Conservation (phyloP, 2,113 vertebrate genomes). For the Nematolebias whitei region DNA sequence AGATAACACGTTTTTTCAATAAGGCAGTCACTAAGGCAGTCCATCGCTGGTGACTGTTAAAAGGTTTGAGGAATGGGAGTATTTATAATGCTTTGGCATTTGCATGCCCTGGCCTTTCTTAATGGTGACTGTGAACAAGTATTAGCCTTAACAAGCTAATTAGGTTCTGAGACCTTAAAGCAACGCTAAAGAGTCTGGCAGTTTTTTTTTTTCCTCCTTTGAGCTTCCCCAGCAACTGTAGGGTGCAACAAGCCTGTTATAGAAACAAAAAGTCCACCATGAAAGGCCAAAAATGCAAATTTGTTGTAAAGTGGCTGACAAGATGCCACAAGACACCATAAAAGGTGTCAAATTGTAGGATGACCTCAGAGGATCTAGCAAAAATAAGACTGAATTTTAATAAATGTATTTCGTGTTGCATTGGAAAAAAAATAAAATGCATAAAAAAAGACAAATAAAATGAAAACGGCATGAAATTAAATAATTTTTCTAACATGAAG, state of each 20-base stretch:
- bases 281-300: neutral
- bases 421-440: too few relatives aligned
- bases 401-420: too few relatives aligned
- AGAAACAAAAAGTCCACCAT: neutral
- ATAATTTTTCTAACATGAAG: too few relatives aligned
- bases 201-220: neutral
- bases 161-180: slow-evolving; percentile 7
- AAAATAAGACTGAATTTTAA: too few relatives aligned
- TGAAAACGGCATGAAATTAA: too few relatives aligned
- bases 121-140: neutral
- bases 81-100: neutral
- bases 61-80: neutral
- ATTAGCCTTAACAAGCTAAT: neutral
- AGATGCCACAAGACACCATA: too few relatives aligned
- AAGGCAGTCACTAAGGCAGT: neutral
- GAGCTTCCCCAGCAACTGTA: neutral
- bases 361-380: too few relatives aligned
- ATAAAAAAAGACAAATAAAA: too few relatives aligned
- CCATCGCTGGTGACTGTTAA: neutral
- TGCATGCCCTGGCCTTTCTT: neutral
- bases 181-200: neutral
- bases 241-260: neutral
- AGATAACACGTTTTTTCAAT: neutral
- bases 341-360: too few relatives aligned
- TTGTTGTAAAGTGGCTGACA: too few relatives aligned